These are phyloP conservation scores for Cylas formicarius DNA, from an alignment of 1,140 invertebrate genomes.

Conservation along the genomic window DNA sequence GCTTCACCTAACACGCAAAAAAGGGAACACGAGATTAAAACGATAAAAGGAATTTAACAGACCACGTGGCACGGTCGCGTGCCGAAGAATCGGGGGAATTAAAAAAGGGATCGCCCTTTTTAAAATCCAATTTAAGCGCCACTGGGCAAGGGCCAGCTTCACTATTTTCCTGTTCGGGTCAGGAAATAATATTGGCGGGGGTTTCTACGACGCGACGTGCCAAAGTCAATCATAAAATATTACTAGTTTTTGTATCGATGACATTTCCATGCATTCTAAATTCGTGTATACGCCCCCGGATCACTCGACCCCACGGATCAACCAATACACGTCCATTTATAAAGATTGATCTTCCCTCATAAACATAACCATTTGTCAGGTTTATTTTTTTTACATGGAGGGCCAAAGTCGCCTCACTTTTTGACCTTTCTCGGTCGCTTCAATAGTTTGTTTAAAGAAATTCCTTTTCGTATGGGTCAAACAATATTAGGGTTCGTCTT, in stretches of 20 bases:
- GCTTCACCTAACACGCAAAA: conserved; percentile 11
- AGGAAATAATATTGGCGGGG: conserved; percentile 19
- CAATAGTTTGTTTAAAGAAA: too few species aligned
- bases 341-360: conserved; percentile 30
- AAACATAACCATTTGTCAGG: conserved; percentile 31
- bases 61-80: conserved; percentile 19
- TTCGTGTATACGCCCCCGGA: conserved; percentile 15
- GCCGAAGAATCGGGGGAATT: conserved; percentile 14
- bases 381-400: too few species aligned
- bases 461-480: too few species aligned
- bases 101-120: conserved; percentile 19
- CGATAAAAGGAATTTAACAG: conserved; percentile 19
- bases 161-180: conserved; percentile 15
- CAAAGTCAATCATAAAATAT: conserved; percentile 41
- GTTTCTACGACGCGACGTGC: conserved; percentile 8
- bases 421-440: too few species aligned
- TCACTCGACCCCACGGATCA: conserved; percentile 11
- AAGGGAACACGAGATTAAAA: conserved; percentile 17
- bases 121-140: conserved; percentile 23
- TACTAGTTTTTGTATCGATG: conserved; percentile 31
- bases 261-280: conserved; percentile 37
- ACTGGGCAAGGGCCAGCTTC: conserved; percentile 19
- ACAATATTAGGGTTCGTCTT: too few species aligned
- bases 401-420: too few species aligned
- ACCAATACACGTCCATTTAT: conserved; percentile 27